A percentile compares a stretch with the other conserved stretches of the same genome.
Conservation (phyloP, 2,888 invertebrate species). For the Ophion costatus region DNA sequence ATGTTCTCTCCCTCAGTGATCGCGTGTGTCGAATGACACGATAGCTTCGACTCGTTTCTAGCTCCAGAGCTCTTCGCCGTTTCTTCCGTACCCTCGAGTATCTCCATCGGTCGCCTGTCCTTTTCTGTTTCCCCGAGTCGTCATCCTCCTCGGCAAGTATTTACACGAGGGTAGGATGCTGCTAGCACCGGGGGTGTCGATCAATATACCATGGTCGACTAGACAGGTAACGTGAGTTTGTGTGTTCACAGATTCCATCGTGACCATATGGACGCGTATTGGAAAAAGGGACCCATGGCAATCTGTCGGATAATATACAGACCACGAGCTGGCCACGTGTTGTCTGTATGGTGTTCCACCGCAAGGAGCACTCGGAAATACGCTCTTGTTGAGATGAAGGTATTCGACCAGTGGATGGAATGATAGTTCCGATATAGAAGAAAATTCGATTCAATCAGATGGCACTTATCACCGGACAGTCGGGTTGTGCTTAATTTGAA, state of each 20-base stretch:
- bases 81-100: constrained; percentile 4
- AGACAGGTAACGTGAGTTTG: constrained; percentile 67
- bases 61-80: constrained; percentile 38
- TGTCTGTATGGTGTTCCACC: constrained; percentile 10
- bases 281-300: constrained; percentile 38
- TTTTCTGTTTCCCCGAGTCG: constrained; percentile 36
- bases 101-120: constrained; percentile 4
- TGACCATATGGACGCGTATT: constrained; percentile 55
- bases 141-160: constrained; percentile 63
- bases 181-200: constrained; percentile 72
- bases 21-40: constrained; percentile 10
- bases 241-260: constrained; percentile 55
- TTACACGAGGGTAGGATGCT: constrained; percentile 70
- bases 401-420: not conserved
- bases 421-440: not conserved
- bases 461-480: not conserved
- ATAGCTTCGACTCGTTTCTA: constrained; percentile 37
- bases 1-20: constrained; percentile 3
- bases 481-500: not conserved
- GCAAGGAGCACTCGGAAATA: not conserved
- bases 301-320: constrained; percentile 23
- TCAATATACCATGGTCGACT: constrained; percentile 75
- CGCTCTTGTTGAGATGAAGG: not conserved
- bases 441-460: not conserved
- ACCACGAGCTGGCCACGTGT: constrained; percentile 17